Conservation (phyloP, 2,113 vertebrate genomes). For the Chloropsis hardwickii region DNA sequence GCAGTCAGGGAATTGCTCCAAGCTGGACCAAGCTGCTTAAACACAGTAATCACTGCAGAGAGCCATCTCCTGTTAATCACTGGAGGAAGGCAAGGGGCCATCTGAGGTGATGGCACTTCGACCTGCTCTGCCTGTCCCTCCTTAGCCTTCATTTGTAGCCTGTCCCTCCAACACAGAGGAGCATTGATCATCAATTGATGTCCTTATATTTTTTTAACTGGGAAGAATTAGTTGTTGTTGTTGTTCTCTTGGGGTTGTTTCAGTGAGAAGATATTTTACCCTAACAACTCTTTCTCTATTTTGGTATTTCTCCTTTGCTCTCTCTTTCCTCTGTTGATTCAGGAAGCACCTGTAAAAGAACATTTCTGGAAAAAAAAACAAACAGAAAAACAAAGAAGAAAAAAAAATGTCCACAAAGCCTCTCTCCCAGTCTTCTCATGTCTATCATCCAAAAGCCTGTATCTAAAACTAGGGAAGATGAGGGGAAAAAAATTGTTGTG, state of each 20-base stretch:
- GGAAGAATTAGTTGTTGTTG: not conserved
- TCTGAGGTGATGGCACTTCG: not conserved
- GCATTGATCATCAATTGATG: accelerated
- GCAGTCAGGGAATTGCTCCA: conserved; percentile 13
- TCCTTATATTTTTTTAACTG: not conserved
- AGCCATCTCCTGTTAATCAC: conserved; percentile 17
- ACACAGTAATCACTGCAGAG: conserved; percentile 3
- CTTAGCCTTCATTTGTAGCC: not conserved
- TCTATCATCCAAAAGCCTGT: not conserved
- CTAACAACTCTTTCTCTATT: not conserved
- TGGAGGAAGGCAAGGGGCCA: not conserved
- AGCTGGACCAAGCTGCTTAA: conserved; percentile 51
- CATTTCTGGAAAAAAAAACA: not conserved
- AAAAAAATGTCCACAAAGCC: not conserved
- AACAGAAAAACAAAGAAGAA: not conserved
- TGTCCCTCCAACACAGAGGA: not conserved
- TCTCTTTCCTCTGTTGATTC: not conserved
- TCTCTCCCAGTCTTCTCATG: not conserved
- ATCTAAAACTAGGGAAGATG: not conserved
- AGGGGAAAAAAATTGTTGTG: not conserved
- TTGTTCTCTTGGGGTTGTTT: not conserved
- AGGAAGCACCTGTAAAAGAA: not conserved
- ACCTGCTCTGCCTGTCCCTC: not conserved
- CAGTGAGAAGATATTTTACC: not conserved
- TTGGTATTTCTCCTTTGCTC: not conserved